Evolutionary conservation across 2,113 vertebrate species (phyloP), one percentile per base, ranked within the genome.

Genomic region (Neolamprologus variostigma): DNA sequence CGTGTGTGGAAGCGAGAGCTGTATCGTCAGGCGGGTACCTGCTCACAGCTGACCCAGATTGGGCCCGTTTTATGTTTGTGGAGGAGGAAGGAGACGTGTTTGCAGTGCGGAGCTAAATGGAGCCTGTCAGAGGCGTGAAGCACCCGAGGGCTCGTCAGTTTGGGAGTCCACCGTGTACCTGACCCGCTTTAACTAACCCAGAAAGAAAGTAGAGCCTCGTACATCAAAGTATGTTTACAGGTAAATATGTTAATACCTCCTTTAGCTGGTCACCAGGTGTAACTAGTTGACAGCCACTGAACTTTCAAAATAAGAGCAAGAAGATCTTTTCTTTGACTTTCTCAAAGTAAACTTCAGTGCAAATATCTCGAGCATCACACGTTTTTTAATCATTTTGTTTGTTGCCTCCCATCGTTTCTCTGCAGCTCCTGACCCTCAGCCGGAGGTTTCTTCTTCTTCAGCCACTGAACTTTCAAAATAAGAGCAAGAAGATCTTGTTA

Each of bases 21-120:
- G 5, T n/a, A 14, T 71, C 7, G 54, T 80, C 85, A 40, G 51
- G 33, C 9, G 3, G 3, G 55, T 57, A 83, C 86, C 89, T 88
- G 86, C 73, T 90, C 87, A 55, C n/a, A 14, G 80, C 80, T 82
- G 87, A 88, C 86, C 91, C 85, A 86, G 42, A 90, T 92, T 37
- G 54, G 28, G 66, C 59, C 76, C 26, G 19, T 84, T 89, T 76
- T 90, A 68, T 79, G 71, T 81, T 40, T 3, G 23, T 42, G 59
- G 47, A 82, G 81, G 71, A 50, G 71, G 16, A 76, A 76, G 68
- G 71, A 76, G 9, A 50, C 12, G 19, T 59, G 55, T 87, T 50
- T 86, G 80, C 54, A 59, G 47, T 5, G 9, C 9, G 81, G 78
- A 68, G 82, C 54, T 80, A 73, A 89, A 87, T 53, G 47, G 21